Percentiles rank a stretch among this genome's conserved stretches.
Evolutionary conservation across 1,140 invertebrate species (phyloP).

Genomic region (Argopecten irradians): DNA sequence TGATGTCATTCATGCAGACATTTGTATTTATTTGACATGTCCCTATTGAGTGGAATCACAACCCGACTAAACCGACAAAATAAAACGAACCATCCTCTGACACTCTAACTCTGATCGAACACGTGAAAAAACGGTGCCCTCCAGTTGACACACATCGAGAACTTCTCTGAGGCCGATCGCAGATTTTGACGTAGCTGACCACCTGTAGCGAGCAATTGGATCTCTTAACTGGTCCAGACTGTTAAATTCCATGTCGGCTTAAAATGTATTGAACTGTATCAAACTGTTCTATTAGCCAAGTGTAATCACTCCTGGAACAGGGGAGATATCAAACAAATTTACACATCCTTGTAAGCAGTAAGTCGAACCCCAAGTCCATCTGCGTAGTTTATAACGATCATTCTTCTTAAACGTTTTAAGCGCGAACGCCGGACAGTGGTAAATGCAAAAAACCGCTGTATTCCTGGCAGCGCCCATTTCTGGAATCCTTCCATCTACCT

Average conservation of each 20-base stretch:
- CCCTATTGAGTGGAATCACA: slow-evolving; percentile 76
- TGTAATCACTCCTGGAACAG: slow-evolving; percentile 10
- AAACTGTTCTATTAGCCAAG: slow-evolving; percentile 44
- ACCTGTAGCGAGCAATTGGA: slow-evolving; percentile 39
- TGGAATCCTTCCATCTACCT: slow-evolving; percentile 68
- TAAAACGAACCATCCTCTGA: no score
- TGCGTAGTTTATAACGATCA: slow-evolving; percentile 66
- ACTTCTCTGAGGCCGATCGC: no score
- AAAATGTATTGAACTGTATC: slow-evolving; percentile 26
- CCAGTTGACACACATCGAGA: no score
- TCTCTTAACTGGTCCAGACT: slow-evolving; percentile 41
- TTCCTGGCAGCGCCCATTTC: slow-evolving; percentile 61
- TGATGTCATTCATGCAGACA: slow-evolving; percentile 78
- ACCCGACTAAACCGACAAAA: slow-evolving; percentile 52
- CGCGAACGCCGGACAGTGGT: slow-evolving; percentile 57
- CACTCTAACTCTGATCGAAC: slow-evolving; percentile 50
- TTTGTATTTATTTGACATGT: slow-evolving; percentile 70
- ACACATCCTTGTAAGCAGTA: slow-evolving; percentile 32
- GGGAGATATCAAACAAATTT: not conserved
- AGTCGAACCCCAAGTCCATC: slow-evolving; percentile 53
- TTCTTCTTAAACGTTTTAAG: slow-evolving; percentile 73
- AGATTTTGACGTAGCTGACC: not conserved
- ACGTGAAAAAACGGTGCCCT: no score
- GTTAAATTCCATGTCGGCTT: no score
- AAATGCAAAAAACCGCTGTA: slow-evolving; percentile 67